These are phyloP conservation scores for Phalacrocorax aristotelis DNA, from an alignment of 2,113 vertebrate genomes.

Conservation along the genomic window DNA sequence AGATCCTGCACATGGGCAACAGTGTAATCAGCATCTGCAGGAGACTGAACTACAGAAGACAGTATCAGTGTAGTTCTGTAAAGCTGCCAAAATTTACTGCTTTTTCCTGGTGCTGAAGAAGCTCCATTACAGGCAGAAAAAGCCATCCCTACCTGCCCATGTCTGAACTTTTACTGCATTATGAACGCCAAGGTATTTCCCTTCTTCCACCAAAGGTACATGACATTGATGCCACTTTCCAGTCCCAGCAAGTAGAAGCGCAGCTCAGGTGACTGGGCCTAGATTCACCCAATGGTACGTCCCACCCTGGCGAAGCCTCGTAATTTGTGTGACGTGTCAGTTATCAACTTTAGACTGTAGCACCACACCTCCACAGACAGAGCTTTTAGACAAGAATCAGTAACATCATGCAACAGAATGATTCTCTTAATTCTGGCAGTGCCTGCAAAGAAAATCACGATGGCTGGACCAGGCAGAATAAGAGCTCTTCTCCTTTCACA, in stretches of 20 bases:
- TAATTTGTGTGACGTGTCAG: accelerated
- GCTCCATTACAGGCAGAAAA: not conserved
- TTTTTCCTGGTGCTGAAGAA: not conserved
- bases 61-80: not conserved
- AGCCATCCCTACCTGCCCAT: accelerated
- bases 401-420: not conserved
- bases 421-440: not conserved
- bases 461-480: not conserved
- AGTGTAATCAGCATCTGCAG: not conserved
- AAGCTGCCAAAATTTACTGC: not conserved
- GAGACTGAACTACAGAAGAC: not conserved
- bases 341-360: not conserved
- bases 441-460: not conserved
- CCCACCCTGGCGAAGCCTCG: accelerated
- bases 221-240: not conserved
- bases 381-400: not conserved
- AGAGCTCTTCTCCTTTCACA: not conserved
- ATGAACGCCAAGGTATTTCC: not conserved
- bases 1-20: not conserved
- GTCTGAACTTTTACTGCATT: not conserved
- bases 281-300: accelerated
- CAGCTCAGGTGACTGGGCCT: not conserved
- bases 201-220: not conserved
- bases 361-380: not conserved
- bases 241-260: not conserved